phyloP scores from a whole-genome alignment of 2,888 invertebrate species.

The Cremastinae sp. region DNA sequence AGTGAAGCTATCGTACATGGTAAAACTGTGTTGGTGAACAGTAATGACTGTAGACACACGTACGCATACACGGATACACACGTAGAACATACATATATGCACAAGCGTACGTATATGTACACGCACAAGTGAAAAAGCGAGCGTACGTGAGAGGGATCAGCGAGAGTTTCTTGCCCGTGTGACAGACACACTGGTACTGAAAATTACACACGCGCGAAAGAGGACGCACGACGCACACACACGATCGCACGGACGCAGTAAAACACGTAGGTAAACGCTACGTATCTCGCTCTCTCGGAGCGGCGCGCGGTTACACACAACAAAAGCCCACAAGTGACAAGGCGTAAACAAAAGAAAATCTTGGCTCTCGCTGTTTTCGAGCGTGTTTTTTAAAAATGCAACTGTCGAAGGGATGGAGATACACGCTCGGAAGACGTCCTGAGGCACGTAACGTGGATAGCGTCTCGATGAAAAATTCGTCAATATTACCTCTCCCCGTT shows the following conservation, averaged over 20 bases:
- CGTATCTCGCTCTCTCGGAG: constrained; percentile 66
- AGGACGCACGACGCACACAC: constrained; percentile 40
- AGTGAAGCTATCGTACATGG: constrained; percentile 33
- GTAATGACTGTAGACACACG: constrained; percentile 15
- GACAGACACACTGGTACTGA: constrained; percentile 47
- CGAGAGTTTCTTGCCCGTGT: constrained; percentile 35
- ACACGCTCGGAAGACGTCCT: constrained; percentile 52
- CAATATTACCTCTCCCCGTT: constrained; percentile 75
- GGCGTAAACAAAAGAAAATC: constrained; percentile 78
- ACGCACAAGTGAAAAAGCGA: constrained; percentile 27
- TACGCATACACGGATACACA: background rate
- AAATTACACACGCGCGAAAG: constrained; percentile 35
- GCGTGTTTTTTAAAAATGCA: constrained; percentile 47
- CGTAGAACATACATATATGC: constrained; percentile 1
- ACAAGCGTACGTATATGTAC: background rate
- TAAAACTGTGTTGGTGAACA: constrained; percentile 23
- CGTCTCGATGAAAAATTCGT: constrained; percentile 74
- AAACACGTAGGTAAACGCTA: constrained; percentile 38
- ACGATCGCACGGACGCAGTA: constrained; percentile 44
- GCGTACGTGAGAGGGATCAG: constrained; percentile 59
- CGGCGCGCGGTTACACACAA: constrained; percentile 76
- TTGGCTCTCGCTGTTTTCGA: constrained; percentile 59
- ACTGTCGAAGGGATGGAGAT: constrained; percentile 34
- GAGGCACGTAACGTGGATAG: constrained; percentile 67
- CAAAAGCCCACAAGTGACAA: constrained; percentile 77